Conservation (phyloP, 2,797 vertebrate species). For the Coendou prehensilis region DNA sequence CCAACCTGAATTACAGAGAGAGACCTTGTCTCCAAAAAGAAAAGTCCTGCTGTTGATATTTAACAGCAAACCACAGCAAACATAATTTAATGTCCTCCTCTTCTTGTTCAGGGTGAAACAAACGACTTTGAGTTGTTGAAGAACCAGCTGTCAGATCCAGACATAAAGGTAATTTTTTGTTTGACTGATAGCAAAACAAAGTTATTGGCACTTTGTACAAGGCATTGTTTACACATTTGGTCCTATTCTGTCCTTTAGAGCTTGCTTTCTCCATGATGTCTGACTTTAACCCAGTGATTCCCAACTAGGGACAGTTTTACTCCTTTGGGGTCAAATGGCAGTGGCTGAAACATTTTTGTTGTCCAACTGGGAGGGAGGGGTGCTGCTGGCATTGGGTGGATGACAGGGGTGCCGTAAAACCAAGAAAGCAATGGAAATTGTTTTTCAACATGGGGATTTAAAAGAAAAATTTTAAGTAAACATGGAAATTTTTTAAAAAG, state of each 20-base stretch:
- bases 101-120: conserved; percentile 91
- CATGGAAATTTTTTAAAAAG: neutral
- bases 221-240: neutral
- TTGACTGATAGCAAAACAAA: neutral
- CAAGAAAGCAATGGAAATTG: neutral
- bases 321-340: neutral
- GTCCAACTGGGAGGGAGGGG: neutral
- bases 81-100: neutral
- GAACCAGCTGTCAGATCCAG: conserved; percentile 95
- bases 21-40: neutral
- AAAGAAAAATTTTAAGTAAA: neutral
- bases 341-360: conserved; percentile 2
- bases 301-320: neutral
- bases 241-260: neutral
- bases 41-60: conserved; percentile 29
- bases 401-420: neutral
- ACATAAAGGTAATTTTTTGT: conserved; percentile 94
- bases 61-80: conserved; percentile 32
- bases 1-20: neutral
- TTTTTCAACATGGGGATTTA: neutral
- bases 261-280: neutral
- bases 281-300: neutral
- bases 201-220: neutral
- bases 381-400: neutral
- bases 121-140: conserved; percentile 95